Evolutionary conservation across 2,113 vertebrate species (phyloP).

Genomic region (Trematocara marginatum): DNA sequence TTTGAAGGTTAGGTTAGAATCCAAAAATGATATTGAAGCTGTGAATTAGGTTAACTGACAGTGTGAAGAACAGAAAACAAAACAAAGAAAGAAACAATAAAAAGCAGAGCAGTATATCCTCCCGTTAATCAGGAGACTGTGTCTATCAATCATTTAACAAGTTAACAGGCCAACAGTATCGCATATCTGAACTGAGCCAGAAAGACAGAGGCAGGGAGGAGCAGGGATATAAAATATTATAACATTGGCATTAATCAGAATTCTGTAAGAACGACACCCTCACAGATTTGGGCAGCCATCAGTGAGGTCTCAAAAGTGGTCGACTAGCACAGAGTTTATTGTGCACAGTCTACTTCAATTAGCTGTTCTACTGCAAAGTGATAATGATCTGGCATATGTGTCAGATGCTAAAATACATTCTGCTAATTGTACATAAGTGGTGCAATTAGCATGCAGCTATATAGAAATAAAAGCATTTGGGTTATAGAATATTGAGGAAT

Average conservation of each 20-base stretch:
- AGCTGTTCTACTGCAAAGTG: not conserved
- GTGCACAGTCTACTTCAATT: not conserved
- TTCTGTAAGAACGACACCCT: not conserved
- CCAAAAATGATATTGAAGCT: not conserved
- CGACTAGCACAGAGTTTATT: not conserved
- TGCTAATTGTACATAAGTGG: not conserved
- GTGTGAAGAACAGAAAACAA: not conserved
- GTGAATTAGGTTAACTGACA: not conserved
- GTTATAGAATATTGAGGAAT: not conserved
- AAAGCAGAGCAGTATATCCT: not conserved
- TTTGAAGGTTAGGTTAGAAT: not conserved
- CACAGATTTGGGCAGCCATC: not conserved
- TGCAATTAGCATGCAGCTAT: not conserved
- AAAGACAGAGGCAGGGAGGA: not conserved
- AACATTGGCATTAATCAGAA: not conserved
- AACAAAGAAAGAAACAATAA: not conserved
- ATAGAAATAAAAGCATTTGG: not conserved
- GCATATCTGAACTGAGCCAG: not conserved
- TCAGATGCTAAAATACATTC: not conserved
- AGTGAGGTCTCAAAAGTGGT: not conserved
- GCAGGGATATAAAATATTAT: not conserved
- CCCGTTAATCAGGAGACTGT: not conserved
- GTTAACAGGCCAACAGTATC: slow-evolving; percentile 49
- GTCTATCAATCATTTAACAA: slow-evolving; percentile 55
- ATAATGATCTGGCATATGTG: not conserved